Evolutionary conservation across 1,140 invertebrate genomes (phyloP).

Genomic region (Nebria ingens): DNA sequence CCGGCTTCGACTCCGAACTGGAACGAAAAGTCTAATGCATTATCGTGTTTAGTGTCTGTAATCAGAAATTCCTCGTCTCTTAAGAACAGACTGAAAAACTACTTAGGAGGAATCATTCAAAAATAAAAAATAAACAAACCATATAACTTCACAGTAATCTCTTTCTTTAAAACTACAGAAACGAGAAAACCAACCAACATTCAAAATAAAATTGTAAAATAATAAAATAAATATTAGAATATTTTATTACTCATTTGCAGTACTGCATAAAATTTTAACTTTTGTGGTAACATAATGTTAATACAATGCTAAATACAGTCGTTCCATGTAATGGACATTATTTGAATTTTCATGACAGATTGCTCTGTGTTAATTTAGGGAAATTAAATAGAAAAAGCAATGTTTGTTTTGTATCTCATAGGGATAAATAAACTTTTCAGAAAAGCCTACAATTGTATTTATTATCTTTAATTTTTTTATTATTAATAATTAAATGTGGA

Average conservation of each 20-base stretch:
- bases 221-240: slow-evolving; percentile 10
- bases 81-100: slow-evolving; percentile 3
- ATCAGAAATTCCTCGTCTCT: slow-evolving; percentile 1
- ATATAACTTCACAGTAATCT: not conserved
- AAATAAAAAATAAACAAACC: not conserved
- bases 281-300: not conserved
- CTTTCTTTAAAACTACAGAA: not conserved
- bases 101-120: not conserved
- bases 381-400: slow-evolving; percentile 27
- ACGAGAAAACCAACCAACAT: not conserved
- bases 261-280: slow-evolving; percentile 6
- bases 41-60: slow-evolving; percentile 7
- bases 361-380: slow-evolving; percentile 33
- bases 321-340: slow-evolving; percentile 23
- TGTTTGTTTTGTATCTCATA: slow-evolving; percentile 33
- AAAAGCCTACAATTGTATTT: slow-evolving; percentile 11
- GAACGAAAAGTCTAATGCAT: not conserved
- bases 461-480: too few species aligned
- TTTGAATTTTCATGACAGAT: slow-evolving; percentile 17
- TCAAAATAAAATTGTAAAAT: not conserved
- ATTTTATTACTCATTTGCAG: slow-evolving; percentile 12
- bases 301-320: not conserved
- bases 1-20: not conserved
- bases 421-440: slow-evolving; percentile 20
- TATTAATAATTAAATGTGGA: too few species aligned